Percentiles rank a stretch among this genome's conserved stretches.
Evolutionary conservation across 2,113 vertebrate species (phyloP).

Genomic region (Chaenogobius annularis): DNA sequence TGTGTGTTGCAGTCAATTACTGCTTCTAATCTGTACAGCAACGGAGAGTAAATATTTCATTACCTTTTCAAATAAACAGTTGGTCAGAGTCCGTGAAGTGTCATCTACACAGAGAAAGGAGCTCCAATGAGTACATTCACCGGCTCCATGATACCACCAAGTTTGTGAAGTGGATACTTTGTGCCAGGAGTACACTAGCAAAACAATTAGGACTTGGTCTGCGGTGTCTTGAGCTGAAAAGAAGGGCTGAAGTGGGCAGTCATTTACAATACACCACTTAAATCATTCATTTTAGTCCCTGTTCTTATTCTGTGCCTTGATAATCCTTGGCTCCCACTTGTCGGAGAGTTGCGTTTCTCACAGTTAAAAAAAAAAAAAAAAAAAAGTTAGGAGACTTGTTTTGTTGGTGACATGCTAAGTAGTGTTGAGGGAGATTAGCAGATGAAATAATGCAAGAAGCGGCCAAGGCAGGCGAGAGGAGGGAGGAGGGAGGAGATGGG

Average conservation of each 20-base stretch:
- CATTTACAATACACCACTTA: constrained; percentile 59
- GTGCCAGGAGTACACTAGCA: constrained; percentile 53
- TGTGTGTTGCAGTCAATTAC: constrained; percentile 96
- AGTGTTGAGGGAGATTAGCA: constrained; percentile 74
- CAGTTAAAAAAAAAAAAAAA: neutral
- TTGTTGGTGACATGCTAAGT: constrained; percentile 59
- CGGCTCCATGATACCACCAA: constrained; percentile 46
- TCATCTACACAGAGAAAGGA: constrained; percentile 81
- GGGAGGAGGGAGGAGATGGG: constrained; percentile 6
- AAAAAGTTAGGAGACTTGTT: constrained; percentile 9
- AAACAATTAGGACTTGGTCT: constrained; percentile 61
- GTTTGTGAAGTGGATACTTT: constrained; percentile 56
- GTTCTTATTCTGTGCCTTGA: constrained; percentile 9
- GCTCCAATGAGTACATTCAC: constrained; percentile 56
- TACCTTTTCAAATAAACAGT: constrained; percentile 99
- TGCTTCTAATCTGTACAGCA: constrained; percentile 96
- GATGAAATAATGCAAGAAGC: constrained; percentile 77
- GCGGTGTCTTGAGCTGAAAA: constrained; percentile 66
- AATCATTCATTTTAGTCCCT: constrained; percentile 22
- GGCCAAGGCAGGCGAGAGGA: constrained; percentile 30
- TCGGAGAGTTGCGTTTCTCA: constrained; percentile 7
- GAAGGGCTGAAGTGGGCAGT: constrained; percentile 43
- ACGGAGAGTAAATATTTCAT: constrained; percentile 99
- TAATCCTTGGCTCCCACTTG: neutral
- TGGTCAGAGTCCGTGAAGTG: constrained; percentile 93